Evolutionary conservation across 2,797 vertebrate genomes (phyloP).

Genomic region (Margarornis squamiger): DNA sequence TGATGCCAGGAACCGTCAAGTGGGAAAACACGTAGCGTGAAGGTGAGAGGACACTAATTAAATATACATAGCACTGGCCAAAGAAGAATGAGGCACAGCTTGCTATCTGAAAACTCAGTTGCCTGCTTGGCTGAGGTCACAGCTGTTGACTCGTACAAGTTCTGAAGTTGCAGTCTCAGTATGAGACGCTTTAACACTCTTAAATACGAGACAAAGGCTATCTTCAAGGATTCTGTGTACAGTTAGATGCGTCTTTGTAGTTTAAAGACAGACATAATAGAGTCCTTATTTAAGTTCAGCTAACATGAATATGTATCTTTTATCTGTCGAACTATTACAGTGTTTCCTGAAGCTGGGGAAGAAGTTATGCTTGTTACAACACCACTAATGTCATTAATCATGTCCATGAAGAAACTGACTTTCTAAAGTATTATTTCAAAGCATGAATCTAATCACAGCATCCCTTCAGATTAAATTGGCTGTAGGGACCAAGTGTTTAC

Average conservation of each 20-base stretch:
- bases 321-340: not conserved
- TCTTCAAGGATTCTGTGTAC: constrained; percentile 18
- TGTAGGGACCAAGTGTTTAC: not conserved
- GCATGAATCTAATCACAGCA: not conserved
- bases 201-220: constrained; percentile 35
- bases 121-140: constrained; percentile 88
- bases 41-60: constrained; percentile 98
- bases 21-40: constrained; percentile 87
- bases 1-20: constrained; percentile 94
- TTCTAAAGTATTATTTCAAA: not conserved
- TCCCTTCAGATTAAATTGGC: not conserved
- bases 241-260: not conserved
- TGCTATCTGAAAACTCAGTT: constrained; percentile 89
- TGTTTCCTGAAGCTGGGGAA: not conserved
- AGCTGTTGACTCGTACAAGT: constrained; percentile 80
- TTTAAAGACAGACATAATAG: not conserved
- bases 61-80: constrained; percentile 89
- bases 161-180: constrained; percentile 47
- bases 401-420: not conserved
- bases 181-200: constrained; percentile 13
- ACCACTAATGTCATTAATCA: not conserved
- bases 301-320: not conserved
- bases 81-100: constrained; percentile 90
- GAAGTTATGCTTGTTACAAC: not conserved
- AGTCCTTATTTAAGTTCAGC: not conserved